Conservation (phyloP, 2,797 vertebrate species). For the Eremophila alpestris region DNA sequence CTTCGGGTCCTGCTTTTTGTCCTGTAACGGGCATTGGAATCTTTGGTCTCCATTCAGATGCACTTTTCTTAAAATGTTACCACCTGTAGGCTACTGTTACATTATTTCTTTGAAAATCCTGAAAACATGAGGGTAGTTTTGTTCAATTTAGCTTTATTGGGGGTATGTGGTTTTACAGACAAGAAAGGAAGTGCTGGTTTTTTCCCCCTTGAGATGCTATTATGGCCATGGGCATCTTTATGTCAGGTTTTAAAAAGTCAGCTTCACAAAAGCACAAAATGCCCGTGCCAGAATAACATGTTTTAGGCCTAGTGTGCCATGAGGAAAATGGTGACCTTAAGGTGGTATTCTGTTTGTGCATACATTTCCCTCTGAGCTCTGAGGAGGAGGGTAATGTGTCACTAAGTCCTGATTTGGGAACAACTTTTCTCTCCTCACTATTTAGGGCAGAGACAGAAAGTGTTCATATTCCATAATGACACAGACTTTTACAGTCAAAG, state of each 20-base stretch:
- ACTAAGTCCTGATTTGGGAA: neutral
- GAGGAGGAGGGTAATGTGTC: neutral
- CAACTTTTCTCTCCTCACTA: neutral
- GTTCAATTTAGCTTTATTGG: conserved; percentile 44
- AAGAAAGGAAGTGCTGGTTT: neutral
- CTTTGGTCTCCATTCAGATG: conserved; percentile 32
- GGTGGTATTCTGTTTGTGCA: neutral
- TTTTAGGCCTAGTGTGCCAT: neutral
- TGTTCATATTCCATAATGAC: neutral
- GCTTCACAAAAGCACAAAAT: conserved; percentile 22
- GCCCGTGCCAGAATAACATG: neutral
- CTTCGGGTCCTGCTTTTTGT: conserved; percentile 48
- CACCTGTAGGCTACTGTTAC: conserved; percentile 63
- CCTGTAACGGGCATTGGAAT: conserved; percentile 25
- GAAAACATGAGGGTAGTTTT: conserved; percentile 40
- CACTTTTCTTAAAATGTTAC: conserved; percentile 68
- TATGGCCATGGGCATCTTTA: neutral
- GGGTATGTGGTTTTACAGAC: neutral
- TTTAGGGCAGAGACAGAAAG: neutral
- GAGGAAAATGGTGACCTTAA: neutral
- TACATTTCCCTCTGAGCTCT: neutral
- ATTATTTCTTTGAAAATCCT: conserved; percentile 60
- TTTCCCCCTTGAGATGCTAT: conserved; percentile 6
- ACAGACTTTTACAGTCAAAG: neutral
- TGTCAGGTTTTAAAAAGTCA: conserved; percentile 10